Base-by-base conservation (phyloP, 2,888 invertebrate genomes). In the Metopia argyrocephala region DNA sequence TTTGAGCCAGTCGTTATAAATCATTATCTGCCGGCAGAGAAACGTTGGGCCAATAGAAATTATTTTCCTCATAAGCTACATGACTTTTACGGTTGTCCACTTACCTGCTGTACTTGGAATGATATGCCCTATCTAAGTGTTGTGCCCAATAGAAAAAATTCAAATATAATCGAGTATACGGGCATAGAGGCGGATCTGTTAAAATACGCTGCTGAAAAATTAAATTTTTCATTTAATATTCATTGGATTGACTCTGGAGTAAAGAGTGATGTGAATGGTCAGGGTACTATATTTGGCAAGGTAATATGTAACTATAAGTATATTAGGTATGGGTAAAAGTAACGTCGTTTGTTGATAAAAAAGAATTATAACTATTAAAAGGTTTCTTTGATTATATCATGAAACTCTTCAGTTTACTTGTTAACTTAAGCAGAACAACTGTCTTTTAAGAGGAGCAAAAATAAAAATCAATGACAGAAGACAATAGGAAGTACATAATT, bases 71-170 rank as follows among this genome's bases (percentile, higher is more conserved):
- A 23, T 3, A 88, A 87, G 25, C 15, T 87, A 54, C 3, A 28
- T 0, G 84, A 89, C 54, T 86, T 89, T 46, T 79, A 85, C 52
- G 86, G 88, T n/a, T 89, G 89, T 28, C 84, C 78, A 0, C 5
- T 89, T 18, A 82, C 80, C n/a, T 87, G 87, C 25, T 89, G 87
- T 64, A 88, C 87, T 0, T 88, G 87, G 86, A 83, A 87, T 64
- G 84, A 87, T 15, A 84, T 85, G 83, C 89, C 89, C 3, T 89
- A 87, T 69, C 59, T 89, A 27, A 83, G 82, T 12, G 68, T 75
- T 6, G 21, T 9, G 5, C 25, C 71, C 0, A 70, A 76, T 15
- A 46, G 73, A 4, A 50, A 23, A 0, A 46, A 54, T 20, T 18
- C 21, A 0, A 23, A 20, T 4, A 27, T 46, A 7, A 59, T 71